phyloP scores from a whole-genome alignment of 35 echinoderm and acorn worm genomes.

The Hemicentrotus pulcherrimus region DNA sequence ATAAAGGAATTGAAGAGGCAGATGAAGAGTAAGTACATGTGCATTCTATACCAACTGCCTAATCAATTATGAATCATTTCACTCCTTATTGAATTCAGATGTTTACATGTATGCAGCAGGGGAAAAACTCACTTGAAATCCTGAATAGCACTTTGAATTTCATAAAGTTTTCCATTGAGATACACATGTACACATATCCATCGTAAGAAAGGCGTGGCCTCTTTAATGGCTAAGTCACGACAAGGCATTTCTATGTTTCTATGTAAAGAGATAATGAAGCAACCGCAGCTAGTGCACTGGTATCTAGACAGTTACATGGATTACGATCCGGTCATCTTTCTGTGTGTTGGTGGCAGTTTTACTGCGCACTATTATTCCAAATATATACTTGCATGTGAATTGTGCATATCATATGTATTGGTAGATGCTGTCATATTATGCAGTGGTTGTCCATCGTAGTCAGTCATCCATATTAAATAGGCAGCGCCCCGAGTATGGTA shows the following conservation, averaged over 20 bases:
- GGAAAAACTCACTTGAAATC: not conserved
- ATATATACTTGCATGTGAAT: not conserved
- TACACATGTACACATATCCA: not conserved
- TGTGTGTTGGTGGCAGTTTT: not conserved
- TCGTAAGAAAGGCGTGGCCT: not conserved
- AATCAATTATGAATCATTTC: not conserved
- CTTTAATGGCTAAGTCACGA: not conserved
- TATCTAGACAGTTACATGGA: no score
- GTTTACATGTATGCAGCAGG: not conserved
- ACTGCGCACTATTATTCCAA: not conserved
- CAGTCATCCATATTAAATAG: not conserved
- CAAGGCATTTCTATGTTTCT: no score
- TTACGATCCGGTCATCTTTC: no score
- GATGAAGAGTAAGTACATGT: constrained; percentile 57
- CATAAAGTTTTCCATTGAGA: not conserved
- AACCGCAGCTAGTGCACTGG: no score
- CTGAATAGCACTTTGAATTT: not conserved
- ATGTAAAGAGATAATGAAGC: no score
- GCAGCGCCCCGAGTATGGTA: not conserved
- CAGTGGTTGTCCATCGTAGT: not conserved
- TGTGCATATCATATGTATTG: not conserved
- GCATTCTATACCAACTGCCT: not conserved
- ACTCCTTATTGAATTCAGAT: no score
- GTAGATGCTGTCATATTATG: not conserved
- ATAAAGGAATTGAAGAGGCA: constrained; percentile 60